phyloP scores from a whole-genome alignment of 1,140 invertebrate genomes.

The Mya arenaria region DNA sequence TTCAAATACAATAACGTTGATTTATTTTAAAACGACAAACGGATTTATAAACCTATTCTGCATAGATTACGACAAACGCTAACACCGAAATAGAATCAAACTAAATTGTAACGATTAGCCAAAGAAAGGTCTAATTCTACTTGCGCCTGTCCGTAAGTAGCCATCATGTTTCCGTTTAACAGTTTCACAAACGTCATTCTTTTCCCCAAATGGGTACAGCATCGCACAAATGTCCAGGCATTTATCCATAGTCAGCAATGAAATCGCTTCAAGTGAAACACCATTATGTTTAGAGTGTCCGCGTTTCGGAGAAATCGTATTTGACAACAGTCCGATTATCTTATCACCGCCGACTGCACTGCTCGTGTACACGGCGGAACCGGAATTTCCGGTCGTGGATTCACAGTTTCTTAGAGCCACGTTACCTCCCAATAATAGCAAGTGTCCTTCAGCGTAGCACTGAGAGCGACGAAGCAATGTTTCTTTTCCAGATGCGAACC shows the following conservation, averaged over 20 bases:
- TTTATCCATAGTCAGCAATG: constrained; percentile 68
- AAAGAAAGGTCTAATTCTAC: constrained; percentile 41
- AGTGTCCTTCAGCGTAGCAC: constrained; percentile 59
- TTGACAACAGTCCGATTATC: constrained; percentile 70
- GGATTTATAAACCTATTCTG: not conserved
- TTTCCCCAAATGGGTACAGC: constrained; percentile 57
- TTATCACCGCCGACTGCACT: constrained; percentile 59
- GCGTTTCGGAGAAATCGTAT: constrained; percentile 46
- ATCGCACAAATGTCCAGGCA: constrained; percentile 69
- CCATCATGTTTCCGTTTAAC: not conserved
- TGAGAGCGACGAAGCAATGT: constrained; percentile 55
- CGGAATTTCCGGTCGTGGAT: constrained; percentile 67
- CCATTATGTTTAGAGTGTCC: not conserved
- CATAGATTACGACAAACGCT: too few species aligned
- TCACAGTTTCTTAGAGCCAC: constrained; percentile 68
- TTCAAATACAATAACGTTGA: not conserved
- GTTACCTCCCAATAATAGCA: constrained; percentile 62
- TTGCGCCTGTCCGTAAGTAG: constrained; percentile 26
- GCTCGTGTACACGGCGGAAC: constrained; percentile 66
- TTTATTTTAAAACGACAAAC: not conserved
- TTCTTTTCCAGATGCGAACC: constrained; percentile 57
- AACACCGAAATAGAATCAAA: too few species aligned
- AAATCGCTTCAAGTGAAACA: constrained; percentile 57
- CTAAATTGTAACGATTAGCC: constrained; percentile 10
- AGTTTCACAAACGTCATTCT: constrained; percentile 59